Base-by-base conservation (phyloP, 2,888 invertebrate genomes). In the Lasioglossum calceatum region DNA sequence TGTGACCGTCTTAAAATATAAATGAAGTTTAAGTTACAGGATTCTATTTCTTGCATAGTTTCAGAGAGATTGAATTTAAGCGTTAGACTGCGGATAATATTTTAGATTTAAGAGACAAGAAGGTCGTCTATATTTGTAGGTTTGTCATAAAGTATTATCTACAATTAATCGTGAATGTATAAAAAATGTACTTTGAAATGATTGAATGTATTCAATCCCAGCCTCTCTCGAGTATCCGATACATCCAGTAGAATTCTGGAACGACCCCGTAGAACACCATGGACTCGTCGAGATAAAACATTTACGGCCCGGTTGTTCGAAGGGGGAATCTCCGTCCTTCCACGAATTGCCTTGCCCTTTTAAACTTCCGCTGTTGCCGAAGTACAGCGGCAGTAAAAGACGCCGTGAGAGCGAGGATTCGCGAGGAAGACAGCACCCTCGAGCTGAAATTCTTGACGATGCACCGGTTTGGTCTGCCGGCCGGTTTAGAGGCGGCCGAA, bases 281-380 rank as follows among this genome's bases (percentile, higher is more conserved):
- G 54, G 79, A 64, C 44, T 64, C 73, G 64, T 77, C 87, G 78
- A 87, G 88, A 91, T 92, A 91, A 93, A 93, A 91, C 91, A 90
- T 92, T 93, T 92, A 93, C 87, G 84, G 89, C 64, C 83, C 71
- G 73, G 78, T 85, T 80, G 79, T 73, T 89, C 76, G 78, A 76
- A 54, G 54, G 3, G 54, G 32, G 36, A 36, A 67, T 67, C 19
- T 8, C 3, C 67, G 19, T 67, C 36, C 36, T 36, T 19, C 67
- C 32, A 32, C 36, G 67, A 82, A 88, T 86, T 81, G 76, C 75
- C 61, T 83, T 50, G 70, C 75, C 84, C 79, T 73, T 85, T 86
- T 81, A 79, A 88, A 84, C 83, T 77, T 82, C 42, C 73, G 44
- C 78, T 67, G 32, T 32, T 71, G 50, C n/a, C 71, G 50, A 64